Percentiles rank a stretch among this genome's conserved stretches.
These are phyloP conservation scores for Pristionchus pacificus DNA, from an alignment of 1,140 invertebrate species.

Conservation along the genomic window DNA sequence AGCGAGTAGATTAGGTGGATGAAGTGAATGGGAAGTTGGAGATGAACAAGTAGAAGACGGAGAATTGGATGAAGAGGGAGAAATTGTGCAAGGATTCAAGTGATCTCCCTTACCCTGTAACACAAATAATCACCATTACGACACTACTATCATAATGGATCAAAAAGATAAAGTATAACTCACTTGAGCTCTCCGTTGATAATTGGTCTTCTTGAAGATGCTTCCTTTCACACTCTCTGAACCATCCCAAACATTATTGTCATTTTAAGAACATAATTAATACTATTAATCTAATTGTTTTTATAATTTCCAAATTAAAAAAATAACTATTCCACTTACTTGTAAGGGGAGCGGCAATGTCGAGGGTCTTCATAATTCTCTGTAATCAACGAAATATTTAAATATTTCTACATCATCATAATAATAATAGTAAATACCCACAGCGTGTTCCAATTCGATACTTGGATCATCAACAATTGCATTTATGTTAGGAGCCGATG, in stretches of 20 bases:
- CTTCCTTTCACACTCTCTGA: too few relatives aligned
- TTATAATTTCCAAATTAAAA: too few relatives aligned
- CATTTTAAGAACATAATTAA: too few relatives aligned
- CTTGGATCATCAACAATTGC: conserved; percentile 35
- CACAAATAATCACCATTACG: too few relatives aligned
- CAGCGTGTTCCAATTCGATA: conserved; percentile 13
- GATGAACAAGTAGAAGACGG: conserved; percentile 18
- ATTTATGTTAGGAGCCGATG: conserved; percentile 42
- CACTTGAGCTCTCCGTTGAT: conserved; percentile 1
- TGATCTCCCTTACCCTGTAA: too few relatives aligned
- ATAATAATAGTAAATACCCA: conserved; percentile 66
- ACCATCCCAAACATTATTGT: too few relatives aligned
- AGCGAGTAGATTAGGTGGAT: conserved; percentile 17
- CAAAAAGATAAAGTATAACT: conserved; percentile 5
- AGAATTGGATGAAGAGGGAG: conserved; percentile 25
- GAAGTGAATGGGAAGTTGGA: conserved; percentile 25
- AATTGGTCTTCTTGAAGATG: not conserved
- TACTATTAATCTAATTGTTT: too few relatives aligned
- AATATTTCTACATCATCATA: not conserved
- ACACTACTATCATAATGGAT: too few relatives aligned
- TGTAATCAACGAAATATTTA: conserved; percentile 8
- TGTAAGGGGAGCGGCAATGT: too few relatives aligned
- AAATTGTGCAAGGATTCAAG: not conserved
- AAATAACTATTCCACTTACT: too few relatives aligned
- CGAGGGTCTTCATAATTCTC: conserved; percentile 17